A percentile compares a stretch with the other conserved stretches of the same genome.
These are phyloP conservation scores for Pseudopodoces humilis DNA, from an alignment of 2,113 vertebrate genomes.

Conservation along the genomic window DNA sequence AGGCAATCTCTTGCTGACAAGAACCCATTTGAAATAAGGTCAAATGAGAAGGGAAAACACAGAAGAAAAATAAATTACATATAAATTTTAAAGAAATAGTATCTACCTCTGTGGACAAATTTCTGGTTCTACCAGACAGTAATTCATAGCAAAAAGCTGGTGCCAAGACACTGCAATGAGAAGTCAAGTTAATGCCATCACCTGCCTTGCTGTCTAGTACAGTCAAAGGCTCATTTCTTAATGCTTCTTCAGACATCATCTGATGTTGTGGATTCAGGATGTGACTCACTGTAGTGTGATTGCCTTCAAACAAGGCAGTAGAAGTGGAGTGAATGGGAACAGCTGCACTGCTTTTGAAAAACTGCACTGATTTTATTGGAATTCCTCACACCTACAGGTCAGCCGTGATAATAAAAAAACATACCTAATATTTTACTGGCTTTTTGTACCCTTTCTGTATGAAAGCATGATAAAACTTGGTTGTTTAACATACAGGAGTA, in stretches of 20 bases:
- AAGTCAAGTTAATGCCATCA: neutral
- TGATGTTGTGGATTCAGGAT: neutral
- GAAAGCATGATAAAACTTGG: constrained; percentile 5
- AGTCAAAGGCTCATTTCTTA: neutral
- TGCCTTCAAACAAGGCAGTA: neutral
- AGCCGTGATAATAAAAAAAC: constrained; percentile 5
- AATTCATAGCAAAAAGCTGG: neutral
- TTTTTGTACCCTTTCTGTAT: constrained; percentile 21
- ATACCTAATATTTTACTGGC: neutral
- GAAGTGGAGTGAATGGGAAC: neutral
- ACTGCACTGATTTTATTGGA: neutral
- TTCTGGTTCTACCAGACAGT: neutral
- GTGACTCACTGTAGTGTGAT: neutral
- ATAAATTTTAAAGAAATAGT: neutral
- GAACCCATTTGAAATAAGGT: neutral
- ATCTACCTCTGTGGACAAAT: neutral
- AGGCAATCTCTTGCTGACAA: neutral
- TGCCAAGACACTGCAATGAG: neutral
- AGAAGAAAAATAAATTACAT: neutral
- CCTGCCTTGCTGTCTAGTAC: neutral
- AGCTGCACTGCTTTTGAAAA: neutral
- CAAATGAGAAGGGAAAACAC: neutral
- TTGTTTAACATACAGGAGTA: neutral
- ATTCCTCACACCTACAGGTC: neutral
- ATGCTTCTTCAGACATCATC: neutral